Percentiles rank a stretch among this genome's conserved stretches.
phyloP scores from a whole-genome alignment of 2,797 vertebrate genomes.

The Geotrypetes seraphini region DNA sequence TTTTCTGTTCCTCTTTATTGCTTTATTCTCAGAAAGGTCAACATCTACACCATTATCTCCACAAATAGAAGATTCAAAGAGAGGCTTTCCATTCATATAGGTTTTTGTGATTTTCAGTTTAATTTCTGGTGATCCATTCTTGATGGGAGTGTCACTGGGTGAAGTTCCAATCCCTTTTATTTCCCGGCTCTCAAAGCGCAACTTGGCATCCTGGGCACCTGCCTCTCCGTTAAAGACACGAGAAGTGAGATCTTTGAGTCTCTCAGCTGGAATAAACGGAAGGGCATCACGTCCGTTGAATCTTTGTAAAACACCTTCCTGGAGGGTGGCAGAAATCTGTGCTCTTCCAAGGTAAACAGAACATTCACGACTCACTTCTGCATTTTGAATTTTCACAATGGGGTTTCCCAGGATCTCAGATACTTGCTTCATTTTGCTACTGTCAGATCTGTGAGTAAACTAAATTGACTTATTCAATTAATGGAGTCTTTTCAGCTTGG shows the following conservation, averaged over 20 bases:
- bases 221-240: slow-evolving; percentile 87
- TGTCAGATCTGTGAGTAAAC: slow-evolving; percentile 69
- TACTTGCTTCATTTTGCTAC: slow-evolving; percentile 85
- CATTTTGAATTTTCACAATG: slow-evolving; percentile 58
- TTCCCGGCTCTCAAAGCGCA: slow-evolving; percentile 66
- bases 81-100: slow-evolving; percentile 69
- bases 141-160: slow-evolving; percentile 56
- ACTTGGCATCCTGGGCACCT: slow-evolving; percentile 63
- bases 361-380: slow-evolving; percentile 74
- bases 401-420: slow-evolving; percentile 70
- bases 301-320: slow-evolving; percentile 79
- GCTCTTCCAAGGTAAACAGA: slow-evolving; percentile 79
- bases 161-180: slow-evolving; percentile 70
- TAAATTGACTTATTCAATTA: slow-evolving; percentile 74
- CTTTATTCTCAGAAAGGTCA: slow-evolving; percentile 36
- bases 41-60: slow-evolving; percentile 56
- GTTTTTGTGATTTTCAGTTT: slow-evolving; percentile 84
- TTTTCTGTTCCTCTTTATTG: slow-evolving; percentile 55
- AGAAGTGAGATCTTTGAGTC: slow-evolving; percentile 85
- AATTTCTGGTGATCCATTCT: slow-evolving; percentile 74
- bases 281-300: slow-evolving; percentile 71
- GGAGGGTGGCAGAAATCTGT: slow-evolving; percentile 75
- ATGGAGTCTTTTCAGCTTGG: slow-evolving; percentile 69
- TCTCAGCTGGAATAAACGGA: slow-evolving; percentile 63
- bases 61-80: slow-evolving; percentile 72